These are phyloP conservation scores for Tetraneura akinire DNA, from an alignment of 1,140 invertebrate genomes.

Conservation along the genomic window DNA sequence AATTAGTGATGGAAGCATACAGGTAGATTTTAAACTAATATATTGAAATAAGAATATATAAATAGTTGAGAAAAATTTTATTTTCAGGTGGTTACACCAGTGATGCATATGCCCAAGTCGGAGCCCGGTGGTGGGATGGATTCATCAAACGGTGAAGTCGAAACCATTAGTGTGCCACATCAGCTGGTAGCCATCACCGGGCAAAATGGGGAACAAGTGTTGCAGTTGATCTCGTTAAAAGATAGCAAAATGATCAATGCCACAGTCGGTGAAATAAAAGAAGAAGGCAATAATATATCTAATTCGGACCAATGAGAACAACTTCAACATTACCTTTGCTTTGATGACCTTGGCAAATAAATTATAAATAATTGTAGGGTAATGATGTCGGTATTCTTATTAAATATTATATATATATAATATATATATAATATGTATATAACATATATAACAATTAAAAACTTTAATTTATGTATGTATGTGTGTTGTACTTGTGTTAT, in stretches of 20 bases:
- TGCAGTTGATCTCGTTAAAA: conserved; percentile 77
- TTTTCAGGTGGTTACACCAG: conserved; percentile 66
- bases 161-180: conserved; percentile 67
- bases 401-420: neutral
- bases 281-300: conserved; percentile 20
- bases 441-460: neutral
- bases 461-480: neutral
- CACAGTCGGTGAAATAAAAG: conserved; percentile 41
- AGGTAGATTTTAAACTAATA: conserved; percentile 58
- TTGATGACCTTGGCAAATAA: conserved; percentile 41
- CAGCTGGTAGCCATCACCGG: conserved; percentile 75
- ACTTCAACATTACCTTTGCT: conserved; percentile 49
- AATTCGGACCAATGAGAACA: conserved; percentile 49
- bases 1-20: conserved; percentile 74
- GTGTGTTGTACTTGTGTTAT: neutral
- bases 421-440: neutral
- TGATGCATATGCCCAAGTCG: conserved; percentile 78
- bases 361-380: conserved; percentile 1
- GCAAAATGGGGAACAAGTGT: conserved; percentile 71
- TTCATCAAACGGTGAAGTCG: conserved; percentile 63
- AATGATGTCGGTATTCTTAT: conserved; percentile 19
- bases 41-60: too few species aligned
- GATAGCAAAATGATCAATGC: conserved; percentile 72
- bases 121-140: conserved; percentile 62
- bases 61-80: neutral